A percentile compares a stretch with the other conserved stretches of the same genome.
phyloP scores from a whole-genome alignment of 2,888 invertebrate genomes.

The Keiferia lycopersicella region DNA sequence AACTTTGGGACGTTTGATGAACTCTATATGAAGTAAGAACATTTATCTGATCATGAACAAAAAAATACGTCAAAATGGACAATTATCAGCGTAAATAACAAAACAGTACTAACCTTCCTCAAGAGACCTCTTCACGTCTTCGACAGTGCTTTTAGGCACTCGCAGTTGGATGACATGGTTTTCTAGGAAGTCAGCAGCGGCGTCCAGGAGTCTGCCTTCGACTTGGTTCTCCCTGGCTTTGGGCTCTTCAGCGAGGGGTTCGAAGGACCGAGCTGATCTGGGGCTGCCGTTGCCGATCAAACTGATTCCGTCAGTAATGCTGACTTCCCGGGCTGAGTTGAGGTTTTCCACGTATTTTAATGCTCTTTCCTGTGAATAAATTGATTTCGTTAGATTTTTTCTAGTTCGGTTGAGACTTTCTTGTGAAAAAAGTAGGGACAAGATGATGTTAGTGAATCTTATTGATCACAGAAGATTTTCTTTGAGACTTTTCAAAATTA shows the following conservation, averaged over 20 bases:
- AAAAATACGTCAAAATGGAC: too few species aligned
- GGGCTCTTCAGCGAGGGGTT: constrained; percentile 86
- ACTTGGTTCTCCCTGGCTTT: constrained; percentile 87
- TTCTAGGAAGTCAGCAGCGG: constrained; percentile 88
- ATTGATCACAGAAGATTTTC: too few species aligned
- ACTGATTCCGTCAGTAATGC: constrained; percentile 82
- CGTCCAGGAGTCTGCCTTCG: constrained; percentile 87
- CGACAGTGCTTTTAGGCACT: constrained; percentile 87
- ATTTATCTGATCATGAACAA: too few species aligned
- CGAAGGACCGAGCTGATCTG: constrained; percentile 81
- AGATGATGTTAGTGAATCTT: too few species aligned
- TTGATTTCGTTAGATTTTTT: background rate
- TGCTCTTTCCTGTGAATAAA: constrained; percentile 83
- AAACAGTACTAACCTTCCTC: constrained; percentile 86
- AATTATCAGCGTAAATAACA: background rate
- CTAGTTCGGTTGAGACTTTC: background rate
- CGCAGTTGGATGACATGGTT: constrained; percentile 91
- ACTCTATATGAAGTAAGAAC: too few species aligned
- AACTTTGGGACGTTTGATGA: too few species aligned
- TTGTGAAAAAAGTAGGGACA: too few species aligned
- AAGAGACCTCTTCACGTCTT: constrained; percentile 88
- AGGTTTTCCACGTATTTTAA: constrained; percentile 84
- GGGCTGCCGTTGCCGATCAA: constrained; percentile 74
- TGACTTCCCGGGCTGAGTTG: constrained; percentile 76
- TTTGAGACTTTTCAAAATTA: too few species aligned